These are phyloP conservation scores for Ameiurus melas DNA, from an alignment of 2,113 vertebrate genomes.

Conservation along the genomic window DNA sequence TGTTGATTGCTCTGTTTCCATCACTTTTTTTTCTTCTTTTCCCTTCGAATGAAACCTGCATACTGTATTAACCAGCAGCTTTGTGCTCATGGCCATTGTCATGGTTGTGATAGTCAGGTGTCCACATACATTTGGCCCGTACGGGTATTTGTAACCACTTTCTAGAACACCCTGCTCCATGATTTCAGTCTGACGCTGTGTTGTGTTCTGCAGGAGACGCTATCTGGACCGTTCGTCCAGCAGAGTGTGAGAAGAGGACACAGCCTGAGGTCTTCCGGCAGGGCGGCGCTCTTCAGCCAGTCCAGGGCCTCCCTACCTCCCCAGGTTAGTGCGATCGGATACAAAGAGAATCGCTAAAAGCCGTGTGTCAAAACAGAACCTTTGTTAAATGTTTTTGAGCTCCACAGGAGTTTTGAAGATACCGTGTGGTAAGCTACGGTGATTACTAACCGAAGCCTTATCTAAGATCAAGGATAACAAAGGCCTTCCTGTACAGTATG, in stretches of 20 bases:
- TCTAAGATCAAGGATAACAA: not conserved
- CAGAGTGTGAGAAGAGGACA: slow-evolving; percentile 77
- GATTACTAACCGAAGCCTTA: not conserved
- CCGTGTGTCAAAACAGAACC: not conserved
- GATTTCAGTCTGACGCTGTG: not conserved
- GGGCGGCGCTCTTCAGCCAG: slow-evolving; percentile 71
- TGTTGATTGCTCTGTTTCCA: not conserved
- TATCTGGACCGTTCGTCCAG: slow-evolving; percentile 67
- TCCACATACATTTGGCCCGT: not conserved
- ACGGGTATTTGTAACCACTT: not conserved
- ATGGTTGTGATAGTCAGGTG: not conserved
- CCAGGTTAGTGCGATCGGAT: slow-evolving; percentile 40
- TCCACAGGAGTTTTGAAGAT: not conserved
- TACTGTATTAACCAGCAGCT: not conserved
- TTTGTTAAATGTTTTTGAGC: not conserved
- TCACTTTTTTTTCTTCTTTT: not conserved
- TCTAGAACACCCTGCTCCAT: not conserved
- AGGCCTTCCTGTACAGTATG: not conserved
- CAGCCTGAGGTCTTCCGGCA: slow-evolving; percentile 68
- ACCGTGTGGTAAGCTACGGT: not conserved
- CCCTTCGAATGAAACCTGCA: not conserved
- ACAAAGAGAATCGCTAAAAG: not conserved
- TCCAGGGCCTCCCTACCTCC: slow-evolving; percentile 65
- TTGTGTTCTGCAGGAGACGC: slow-evolving; percentile 62
- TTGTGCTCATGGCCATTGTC: not conserved